Percentiles rank a stretch among this genome's conserved stretches.
These are phyloP conservation scores for Tenthredo notha DNA, from an alignment of 2,888 invertebrate species.

Conservation along the genomic window DNA sequence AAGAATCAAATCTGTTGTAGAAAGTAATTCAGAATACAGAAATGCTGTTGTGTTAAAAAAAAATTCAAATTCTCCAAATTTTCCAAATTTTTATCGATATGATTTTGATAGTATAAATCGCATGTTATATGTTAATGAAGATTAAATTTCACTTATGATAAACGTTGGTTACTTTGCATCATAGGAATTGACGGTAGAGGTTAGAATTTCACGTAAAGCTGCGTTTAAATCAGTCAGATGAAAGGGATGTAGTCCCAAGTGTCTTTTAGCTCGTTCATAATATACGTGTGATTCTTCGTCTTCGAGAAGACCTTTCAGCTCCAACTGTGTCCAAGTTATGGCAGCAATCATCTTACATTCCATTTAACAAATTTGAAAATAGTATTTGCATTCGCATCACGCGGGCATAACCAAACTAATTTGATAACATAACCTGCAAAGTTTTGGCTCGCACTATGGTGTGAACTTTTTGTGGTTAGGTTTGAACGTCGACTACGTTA, in stretches of 20 bases:
- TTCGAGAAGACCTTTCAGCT: constrained; percentile 80
- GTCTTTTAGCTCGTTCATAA: constrained; percentile 81
- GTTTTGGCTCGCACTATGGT: background rate
- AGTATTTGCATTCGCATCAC: background rate
- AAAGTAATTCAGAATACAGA: background rate
- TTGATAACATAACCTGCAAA: background rate
- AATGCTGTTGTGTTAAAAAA: background rate
- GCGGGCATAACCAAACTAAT: background rate
- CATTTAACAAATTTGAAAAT: constrained; percentile 56
- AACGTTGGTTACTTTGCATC: constrained; percentile 81
- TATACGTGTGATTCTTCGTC: constrained; percentile 82
- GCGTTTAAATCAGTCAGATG: constrained; percentile 82
- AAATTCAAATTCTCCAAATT: too few relatives aligned
- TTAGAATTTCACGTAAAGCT: constrained; percentile 82
- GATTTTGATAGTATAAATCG: background rate
- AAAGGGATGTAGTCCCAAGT: constrained; percentile 83
- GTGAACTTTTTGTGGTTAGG: background rate
- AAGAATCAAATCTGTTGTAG: constrained; percentile 65
- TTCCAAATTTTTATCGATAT: background rate
- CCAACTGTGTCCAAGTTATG: constrained; percentile 72
- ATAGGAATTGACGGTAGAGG: constrained; percentile 82
- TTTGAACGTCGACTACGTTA: background rate
- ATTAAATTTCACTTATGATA: background rate
- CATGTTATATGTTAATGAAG: background rate
- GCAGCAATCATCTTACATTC: constrained; percentile 58